Evolutionary conservation across 2,888 invertebrate genomes (phyloP), one percentile per base, ranked within the genome.

Genomic region (Creontiades dilutus): DNA sequence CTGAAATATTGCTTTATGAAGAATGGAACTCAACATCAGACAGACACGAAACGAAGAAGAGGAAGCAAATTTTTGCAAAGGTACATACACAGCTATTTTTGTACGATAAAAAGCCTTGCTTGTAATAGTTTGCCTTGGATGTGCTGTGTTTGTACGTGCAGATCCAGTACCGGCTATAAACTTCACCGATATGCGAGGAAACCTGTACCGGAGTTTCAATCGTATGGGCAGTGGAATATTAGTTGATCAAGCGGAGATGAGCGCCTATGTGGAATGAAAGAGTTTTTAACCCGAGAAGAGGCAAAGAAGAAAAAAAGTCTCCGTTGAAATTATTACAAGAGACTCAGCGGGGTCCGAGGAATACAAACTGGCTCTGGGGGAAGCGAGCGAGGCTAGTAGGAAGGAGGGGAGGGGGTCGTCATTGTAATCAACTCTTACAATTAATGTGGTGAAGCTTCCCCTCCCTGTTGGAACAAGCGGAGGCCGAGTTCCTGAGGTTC

Each of bases 401-500:
- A 2, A 37, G 37, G 37, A 37, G 37, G 47, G 46, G 37, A 16
- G 78, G 78, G 37, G n/a, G 78, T 78, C 78, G 78, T 78, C 78
- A 78, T 78, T 78, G 78, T 78, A 78, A 78, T 78, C 46, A 78
- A 78, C 78, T 78, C 78, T 78, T 78, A 78, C 78, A 78, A 78
- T 78, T 78, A 78, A 78, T 78, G 78, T 78, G 78, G 46, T 19
- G 78, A 27, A 78, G 78, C 78, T 37, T 46, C 78, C 78, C 78
- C 47, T 46, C 78, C 78, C 47, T 46, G 78, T 47, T 46, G 47
- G 47, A 78, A 37, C 37, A 46, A 78, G 78, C 78, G 13, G 13
- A 68, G 27, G 23, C 68, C 23, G 23, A 68, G 68, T 68, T 68
- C 68, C 23, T 68, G 78, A 78, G 78, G 46, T 46, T 46, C 78